Evolutionary conservation across 2,888 invertebrate genomes (phyloP).

Genomic region (Agapostemon virescens): DNA sequence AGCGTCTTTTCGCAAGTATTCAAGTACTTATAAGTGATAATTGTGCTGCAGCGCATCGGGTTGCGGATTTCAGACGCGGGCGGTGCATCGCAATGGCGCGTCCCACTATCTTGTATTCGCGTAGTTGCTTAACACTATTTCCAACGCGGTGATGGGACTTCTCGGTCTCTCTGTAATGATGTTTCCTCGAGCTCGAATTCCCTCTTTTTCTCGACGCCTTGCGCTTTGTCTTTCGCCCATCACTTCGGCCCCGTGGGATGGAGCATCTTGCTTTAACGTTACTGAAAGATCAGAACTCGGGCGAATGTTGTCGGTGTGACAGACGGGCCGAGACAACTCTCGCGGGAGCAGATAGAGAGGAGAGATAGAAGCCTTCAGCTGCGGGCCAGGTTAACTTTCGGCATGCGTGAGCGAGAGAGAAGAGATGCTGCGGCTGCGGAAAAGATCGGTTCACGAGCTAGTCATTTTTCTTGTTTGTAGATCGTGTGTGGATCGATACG

Average conservation of each 20-base stretch:
- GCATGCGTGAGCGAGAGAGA: constrained; percentile 1
- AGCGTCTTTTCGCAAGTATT: not conserved
- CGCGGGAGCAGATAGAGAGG: constrained; percentile 56
- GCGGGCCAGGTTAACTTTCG: not conserved
- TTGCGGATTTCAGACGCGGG: constrained; percentile 51
- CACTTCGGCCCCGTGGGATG: constrained; percentile 46
- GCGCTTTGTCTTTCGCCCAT: constrained; percentile 30
- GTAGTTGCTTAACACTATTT: constrained; percentile 42
- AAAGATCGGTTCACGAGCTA: constrained; percentile 22
- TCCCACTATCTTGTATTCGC: constrained; percentile 39
- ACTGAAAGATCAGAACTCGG: constrained; percentile 71
- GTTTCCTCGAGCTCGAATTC: constrained; percentile 42
- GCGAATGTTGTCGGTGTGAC: constrained; percentile 71
- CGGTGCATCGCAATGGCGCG: constrained; percentile 39
- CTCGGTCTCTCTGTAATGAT: constrained; percentile 36
- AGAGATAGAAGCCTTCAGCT: not conserved
- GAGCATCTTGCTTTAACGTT: constrained; percentile 63
- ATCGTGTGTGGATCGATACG: constrained; percentile 1
- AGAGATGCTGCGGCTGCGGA: not conserved
- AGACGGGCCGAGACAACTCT: constrained; percentile 67
- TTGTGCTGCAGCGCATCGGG: not conserved
- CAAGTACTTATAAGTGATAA: not conserved
- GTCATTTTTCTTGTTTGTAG: constrained; percentile 44
- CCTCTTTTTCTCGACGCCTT: not conserved
- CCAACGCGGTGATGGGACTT: constrained; percentile 22